Base-by-base conservation (phyloP, 2,113 vertebrate species). In the Cygnus atratus region DNA sequence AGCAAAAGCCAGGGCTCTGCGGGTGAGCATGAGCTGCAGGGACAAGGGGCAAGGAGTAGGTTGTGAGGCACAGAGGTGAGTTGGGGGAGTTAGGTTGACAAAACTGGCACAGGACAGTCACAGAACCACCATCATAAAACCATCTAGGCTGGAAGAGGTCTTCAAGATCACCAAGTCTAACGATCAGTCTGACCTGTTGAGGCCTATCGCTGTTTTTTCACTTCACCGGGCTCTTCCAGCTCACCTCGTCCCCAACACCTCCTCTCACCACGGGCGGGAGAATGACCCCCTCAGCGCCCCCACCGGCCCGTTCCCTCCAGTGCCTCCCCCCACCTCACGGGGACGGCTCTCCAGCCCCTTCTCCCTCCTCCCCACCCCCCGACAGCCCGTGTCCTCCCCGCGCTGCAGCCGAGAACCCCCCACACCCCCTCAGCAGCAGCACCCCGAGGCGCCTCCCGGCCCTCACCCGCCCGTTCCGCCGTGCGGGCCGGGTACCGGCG, bases 1-100 rank as follows among this genome's bases (percentile, higher is more conserved):
- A 44, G 41, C 52, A 35, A 50, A 58, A 2, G 14, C 2, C 31
- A 1, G 25, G 16, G 67, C 37, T 7, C 20, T 3, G 0, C 3
- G 15, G 26, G 35, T 3, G 16, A 8, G 54, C 0, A 8, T 3
- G n/a, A 48, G 37, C 44, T 16, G 21, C 13, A 7, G 31, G 15
- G 28, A 33, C 63, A 4, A 11, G 9, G 14, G 37, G 8, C 25
- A 6, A 19, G 28, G 46, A 9, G 29, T 29, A 2, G 14, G 61
- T 50, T n/a, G 16, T 1, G 59, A 25, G 50, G 10, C 50, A 50
- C 22, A 13, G 22, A 50, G 22, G 20, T 48, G 46, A 48, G 46
- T 6, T 48, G 46, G 20, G 46, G 10, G 46, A 20, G 46, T 11
- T 48, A 22, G 46, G 46, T 22, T 48, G 46, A 48, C 46, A 21